Base-by-base conservation (phyloP, 2,797 vertebrate genomes). In the Macrochelys suwanniensis region DNA sequence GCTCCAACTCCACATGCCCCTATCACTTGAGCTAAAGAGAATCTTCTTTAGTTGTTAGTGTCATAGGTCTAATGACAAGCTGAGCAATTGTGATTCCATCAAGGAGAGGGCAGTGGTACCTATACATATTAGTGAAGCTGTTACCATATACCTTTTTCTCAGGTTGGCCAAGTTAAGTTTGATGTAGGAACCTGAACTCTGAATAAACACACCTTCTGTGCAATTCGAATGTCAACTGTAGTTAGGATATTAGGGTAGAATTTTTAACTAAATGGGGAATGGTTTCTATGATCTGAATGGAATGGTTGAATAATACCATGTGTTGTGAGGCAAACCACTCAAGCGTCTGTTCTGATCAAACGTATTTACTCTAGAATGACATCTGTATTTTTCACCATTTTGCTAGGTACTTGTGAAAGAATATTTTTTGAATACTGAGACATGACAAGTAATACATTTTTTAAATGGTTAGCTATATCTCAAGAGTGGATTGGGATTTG, bases 231-330 rank as follows among this genome's bases (percentile, higher is more conserved):
- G 23, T 28, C 71, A 76, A 16, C 6, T 26, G 11, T 28, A 45
- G 7, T 26, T 15, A 45, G 71, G n/a, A 17, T 37, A 11, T 21
- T 37, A 71, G n/a, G 19, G 71, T 74, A 45, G 5, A 45, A 45
- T 26, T 74, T 74, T 45, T 42, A 47, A 76, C 42, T 47, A 28
- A 47, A 47, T 47, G 6, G 28, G 2, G 33, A 90, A 21, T 88
- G 87, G 94, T 92, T 94, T 95, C 65, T 53, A 92, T 33, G 89
- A 83, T 82, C 80, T 92, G 57, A 92, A 89, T 77, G 96, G 71
- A 93, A 94, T 74, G 47, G 53, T 42, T 90, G 80, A 96, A 88
- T 93, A n/a, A 65, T 90, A 92, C n/a, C 82, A 49, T 88, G 42
- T 65, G 50, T 50, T 91, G 80, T 33, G 54, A 92, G 93, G 86